Percentiles rank a stretch among this genome's conserved stretches.
Evolutionary conservation across 2,113 vertebrate species (phyloP).

Genomic region (Romanogobio albipinnatus): DNA sequence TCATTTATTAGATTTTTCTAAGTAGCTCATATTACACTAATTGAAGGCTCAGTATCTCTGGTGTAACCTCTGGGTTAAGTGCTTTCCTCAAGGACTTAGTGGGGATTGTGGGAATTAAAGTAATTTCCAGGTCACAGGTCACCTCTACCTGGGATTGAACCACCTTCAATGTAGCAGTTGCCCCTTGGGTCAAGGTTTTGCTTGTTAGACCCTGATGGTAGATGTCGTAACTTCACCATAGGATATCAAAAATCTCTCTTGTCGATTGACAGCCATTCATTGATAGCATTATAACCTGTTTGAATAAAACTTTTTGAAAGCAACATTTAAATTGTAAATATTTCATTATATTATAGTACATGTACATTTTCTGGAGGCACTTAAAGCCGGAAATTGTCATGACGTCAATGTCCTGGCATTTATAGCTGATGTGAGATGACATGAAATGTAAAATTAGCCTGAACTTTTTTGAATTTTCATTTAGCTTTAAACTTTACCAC

Average conservation of each 20-base stretch:
- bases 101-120: slow-evolving; percentile 9
- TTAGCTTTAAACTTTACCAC: neutral
- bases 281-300: neutral
- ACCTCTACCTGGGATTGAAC: neutral
- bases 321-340: neutral
- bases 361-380: neutral
- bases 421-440: neutral
- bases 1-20: neutral
- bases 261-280: neutral
- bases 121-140: slow-evolving; percentile 7
- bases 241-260: neutral
- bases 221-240: neutral
- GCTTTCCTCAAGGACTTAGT: neutral
- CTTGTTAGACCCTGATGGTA: neutral
- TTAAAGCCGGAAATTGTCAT: neutral
- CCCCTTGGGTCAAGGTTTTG: neutral
- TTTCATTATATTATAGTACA: neutral
- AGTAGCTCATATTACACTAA: slow-evolving; percentile 5
- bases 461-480: neutral
- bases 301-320: no score
- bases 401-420: neutral
- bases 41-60: neutral
- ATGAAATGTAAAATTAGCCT: neutral
- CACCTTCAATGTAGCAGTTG: neutral
- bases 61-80: neutral